Conservation (phyloP, 2,888 invertebrate genomes). For the Netelia fuscicornis region DNA sequence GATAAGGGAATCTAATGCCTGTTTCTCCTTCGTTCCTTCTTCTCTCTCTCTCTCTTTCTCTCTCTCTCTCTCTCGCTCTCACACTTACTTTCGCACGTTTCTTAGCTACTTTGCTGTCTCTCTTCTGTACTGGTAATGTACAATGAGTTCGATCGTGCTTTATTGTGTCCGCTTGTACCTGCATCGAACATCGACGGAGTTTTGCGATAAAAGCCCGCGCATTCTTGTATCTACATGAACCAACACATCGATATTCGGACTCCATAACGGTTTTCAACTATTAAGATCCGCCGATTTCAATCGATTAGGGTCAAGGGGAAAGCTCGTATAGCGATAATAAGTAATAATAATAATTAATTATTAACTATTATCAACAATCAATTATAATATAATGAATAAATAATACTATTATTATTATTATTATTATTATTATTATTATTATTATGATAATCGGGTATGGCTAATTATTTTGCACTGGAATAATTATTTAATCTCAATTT, state of each 20-base stretch:
- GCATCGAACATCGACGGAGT: constrained; percentile 56
- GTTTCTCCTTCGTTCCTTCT: constrained; percentile 73
- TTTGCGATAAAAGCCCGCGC: constrained; percentile 53
- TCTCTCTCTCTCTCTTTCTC: constrained; percentile 30
- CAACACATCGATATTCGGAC: constrained; percentile 16
- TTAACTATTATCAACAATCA: no score
- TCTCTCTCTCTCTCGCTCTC: constrained; percentile 61
- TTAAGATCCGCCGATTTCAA: neutral
- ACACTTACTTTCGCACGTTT: constrained; percentile 71
- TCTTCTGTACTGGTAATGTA: constrained; percentile 41
- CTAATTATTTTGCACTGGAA: no score
- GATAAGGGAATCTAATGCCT: constrained; percentile 79
- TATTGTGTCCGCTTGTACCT: constrained; percentile 55
- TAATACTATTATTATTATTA: no score
- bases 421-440: no score
- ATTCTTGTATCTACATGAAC: constrained; percentile 48
- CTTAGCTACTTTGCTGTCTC: constrained; percentile 28
- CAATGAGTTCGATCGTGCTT: constrained; percentile 64
- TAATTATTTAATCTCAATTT: no score
- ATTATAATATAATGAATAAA: no score
- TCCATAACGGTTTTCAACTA: constrained; percentile 21
- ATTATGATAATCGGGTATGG: no score
- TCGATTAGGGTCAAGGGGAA: neutral
- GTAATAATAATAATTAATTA: no score
- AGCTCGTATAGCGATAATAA: neutral